Percentiles rank a stretch among this genome's conserved stretches.
phyloP scores from a whole-genome alignment of 2,888 invertebrate genomes.

The Ophonus ardosiacus region DNA sequence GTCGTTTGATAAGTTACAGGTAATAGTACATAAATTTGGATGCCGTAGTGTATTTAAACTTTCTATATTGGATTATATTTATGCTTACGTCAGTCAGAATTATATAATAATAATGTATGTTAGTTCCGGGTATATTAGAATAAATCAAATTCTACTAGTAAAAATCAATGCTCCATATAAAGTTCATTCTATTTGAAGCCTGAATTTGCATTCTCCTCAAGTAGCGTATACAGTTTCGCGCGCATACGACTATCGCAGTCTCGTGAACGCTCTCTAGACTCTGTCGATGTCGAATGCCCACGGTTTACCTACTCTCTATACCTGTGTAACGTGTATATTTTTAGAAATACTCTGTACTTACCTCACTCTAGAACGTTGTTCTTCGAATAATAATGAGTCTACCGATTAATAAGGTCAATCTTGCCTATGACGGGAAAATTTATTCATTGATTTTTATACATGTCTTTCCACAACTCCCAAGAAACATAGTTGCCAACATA shows the following conservation, averaged over 20 bases:
- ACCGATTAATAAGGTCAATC: slow-evolving; percentile 61
- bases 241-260: background rate
- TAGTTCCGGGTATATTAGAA: background rate
- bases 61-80: background rate
- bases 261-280: background rate
- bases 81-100: background rate
- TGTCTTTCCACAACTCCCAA: too few species aligned
- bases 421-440: background rate
- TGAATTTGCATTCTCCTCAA: background rate
- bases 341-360: slow-evolving; percentile 59
- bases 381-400: slow-evolving; percentile 59
- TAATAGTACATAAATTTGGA: background rate
- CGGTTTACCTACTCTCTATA: slow-evolving; percentile 30
- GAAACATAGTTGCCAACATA: too few species aligned
- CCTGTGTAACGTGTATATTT: slow-evolving; percentile 60
- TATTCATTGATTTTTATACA: too few species aligned
- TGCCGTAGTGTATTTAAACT: background rate
- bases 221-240: background rate
- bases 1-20: too few species aligned
- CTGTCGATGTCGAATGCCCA: background rate
- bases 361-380: slow-evolving; percentile 53
- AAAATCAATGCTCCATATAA: background rate
- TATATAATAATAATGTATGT: background rate
- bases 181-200: background rate
- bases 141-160: background rate